Conservation (phyloP, 1,140 invertebrate genomes). For the Macrosteles quadrilineatus region DNA sequence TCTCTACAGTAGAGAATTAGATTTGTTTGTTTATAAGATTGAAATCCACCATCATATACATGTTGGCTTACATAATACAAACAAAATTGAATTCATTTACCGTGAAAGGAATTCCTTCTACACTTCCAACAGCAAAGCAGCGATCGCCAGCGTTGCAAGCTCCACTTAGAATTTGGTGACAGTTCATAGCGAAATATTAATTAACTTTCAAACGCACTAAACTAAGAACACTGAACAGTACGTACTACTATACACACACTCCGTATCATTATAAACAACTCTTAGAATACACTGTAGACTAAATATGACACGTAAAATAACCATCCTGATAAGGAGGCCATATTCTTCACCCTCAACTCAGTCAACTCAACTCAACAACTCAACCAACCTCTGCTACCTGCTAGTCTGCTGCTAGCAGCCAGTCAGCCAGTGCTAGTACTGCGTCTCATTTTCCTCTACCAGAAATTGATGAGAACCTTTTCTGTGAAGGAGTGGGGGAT, state of each 20-base stretch:
- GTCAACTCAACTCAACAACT: neutral
- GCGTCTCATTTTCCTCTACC: no score
- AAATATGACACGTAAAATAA: neutral
- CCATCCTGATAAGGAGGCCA: slow-evolving; percentile 22
- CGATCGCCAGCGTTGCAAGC: slow-evolving; percentile 98
- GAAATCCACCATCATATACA: no score
- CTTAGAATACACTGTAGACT: neutral
- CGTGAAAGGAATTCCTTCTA: slow-evolving; percentile 98
- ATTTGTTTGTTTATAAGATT: no score
- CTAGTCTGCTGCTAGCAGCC: no score
- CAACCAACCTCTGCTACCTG: no score
- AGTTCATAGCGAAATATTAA: slow-evolving; percentile 65
- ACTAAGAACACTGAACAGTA: slow-evolving; percentile 5
- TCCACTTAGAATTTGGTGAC: slow-evolving; percentile 93
- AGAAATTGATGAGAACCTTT: no score
- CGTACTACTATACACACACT: neutral
- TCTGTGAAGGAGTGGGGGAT: no score
- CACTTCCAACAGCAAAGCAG: slow-evolving; percentile 97
- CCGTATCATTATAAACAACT: neutral
- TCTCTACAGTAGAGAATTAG: no score
- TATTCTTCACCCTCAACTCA: slow-evolving; percentile 19
- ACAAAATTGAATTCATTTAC: slow-evolving; percentile 62
- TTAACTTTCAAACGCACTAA: neutral
- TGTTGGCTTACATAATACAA: no score
- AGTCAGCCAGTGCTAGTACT: no score